A percentile compares a stretch with the other conserved stretches of the same genome.
Conservation (phyloP, 2,797 vertebrate species). For the Argentina silus region DNA sequence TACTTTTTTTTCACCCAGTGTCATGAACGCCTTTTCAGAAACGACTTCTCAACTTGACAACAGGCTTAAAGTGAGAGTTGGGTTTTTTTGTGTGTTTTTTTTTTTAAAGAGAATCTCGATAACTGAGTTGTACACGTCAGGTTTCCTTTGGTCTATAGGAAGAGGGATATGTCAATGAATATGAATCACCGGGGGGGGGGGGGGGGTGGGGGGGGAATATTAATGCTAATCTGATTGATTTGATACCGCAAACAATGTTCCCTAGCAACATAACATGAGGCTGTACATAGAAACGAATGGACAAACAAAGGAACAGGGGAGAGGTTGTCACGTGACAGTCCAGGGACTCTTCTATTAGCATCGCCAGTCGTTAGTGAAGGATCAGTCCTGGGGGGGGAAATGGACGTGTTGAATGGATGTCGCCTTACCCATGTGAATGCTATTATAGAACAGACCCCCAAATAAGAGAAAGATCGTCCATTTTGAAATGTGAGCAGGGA, state of each 20-base stretch:
- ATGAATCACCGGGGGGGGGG: not conserved
- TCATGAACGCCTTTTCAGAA: not conserved
- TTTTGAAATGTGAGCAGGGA: too few species aligned
- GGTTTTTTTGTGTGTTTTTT: not conserved
- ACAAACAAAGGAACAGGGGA: slow-evolving; percentile 46
- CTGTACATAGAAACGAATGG: slow-evolving; percentile 73
- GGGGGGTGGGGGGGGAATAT: slow-evolving; percentile 3
- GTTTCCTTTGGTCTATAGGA: not conserved
- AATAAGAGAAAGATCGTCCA: too few species aligned
- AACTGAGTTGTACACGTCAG: not conserved
- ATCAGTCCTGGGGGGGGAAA: slow-evolving; percentile 27
- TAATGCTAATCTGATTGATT: slow-evolving; percentile 70
- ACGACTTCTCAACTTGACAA: not conserved
- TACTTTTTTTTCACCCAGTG: not conserved
- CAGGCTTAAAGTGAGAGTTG: not conserved
- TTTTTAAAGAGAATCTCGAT: not conserved
- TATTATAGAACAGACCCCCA: not conserved
- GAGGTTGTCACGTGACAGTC: not conserved
- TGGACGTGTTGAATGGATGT: not conserved
- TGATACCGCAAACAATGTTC: slow-evolving; percentile 59
- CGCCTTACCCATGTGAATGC: not conserved
- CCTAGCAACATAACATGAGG: slow-evolving; percentile 79
- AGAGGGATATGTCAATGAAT: not conserved
- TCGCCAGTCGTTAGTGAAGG: slow-evolving; percentile 51
- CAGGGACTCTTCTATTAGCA: slow-evolving; percentile 55